phyloP scores from a whole-genome alignment of 2,888 invertebrate species.

The Carcina quercana region DNA sequence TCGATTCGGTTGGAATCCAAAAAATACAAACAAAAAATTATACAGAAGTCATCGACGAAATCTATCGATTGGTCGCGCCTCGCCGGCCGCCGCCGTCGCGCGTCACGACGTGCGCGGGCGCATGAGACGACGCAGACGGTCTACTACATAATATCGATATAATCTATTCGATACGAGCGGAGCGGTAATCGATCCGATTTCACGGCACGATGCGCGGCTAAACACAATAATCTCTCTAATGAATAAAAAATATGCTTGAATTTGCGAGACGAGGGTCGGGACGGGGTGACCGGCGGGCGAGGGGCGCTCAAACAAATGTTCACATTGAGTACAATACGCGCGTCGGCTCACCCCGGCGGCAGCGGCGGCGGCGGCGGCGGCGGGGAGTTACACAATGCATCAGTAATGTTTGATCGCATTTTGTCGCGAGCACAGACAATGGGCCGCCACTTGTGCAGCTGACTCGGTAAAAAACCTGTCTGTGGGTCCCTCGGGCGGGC shows the following conservation, averaged over 20 bases:
- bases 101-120: too few relatives aligned
- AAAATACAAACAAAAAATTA: constrained; percentile 12
- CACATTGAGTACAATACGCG: not conserved
- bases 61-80: constrained; percentile 47
- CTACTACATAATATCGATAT: constrained; percentile 34
- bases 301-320: constrained; percentile 20
- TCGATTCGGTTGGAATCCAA: constrained; percentile 9
- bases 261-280: constrained; percentile 41
- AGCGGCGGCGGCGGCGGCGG: not conserved
- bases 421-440: constrained; percentile 38
- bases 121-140: constrained; percentile 34
- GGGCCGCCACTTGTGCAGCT: constrained; percentile 61
- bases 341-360: not conserved
- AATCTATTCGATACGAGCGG: constrained; percentile 41
- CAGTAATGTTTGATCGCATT: constrained; percentile 41
- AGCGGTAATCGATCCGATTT: constrained; percentile 58
- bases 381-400: constrained; percentile 18
- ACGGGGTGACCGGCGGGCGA: constrained; percentile 18
- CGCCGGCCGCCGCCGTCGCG: constrained; percentile 20
- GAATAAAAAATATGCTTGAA: constrained; percentile 51
- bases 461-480: constrained; percentile 49
- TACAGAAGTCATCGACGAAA: constrained; percentile 47
- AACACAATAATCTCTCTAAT: constrained; percentile 52
- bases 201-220: constrained; percentile 46
- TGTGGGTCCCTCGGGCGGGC: constrained; percentile 19